Evolutionary conservation across 2,888 invertebrate genomes (phyloP), one percentile per base, ranked within the genome.

Genomic region (Prosopocoilus inquinatus): DNA sequence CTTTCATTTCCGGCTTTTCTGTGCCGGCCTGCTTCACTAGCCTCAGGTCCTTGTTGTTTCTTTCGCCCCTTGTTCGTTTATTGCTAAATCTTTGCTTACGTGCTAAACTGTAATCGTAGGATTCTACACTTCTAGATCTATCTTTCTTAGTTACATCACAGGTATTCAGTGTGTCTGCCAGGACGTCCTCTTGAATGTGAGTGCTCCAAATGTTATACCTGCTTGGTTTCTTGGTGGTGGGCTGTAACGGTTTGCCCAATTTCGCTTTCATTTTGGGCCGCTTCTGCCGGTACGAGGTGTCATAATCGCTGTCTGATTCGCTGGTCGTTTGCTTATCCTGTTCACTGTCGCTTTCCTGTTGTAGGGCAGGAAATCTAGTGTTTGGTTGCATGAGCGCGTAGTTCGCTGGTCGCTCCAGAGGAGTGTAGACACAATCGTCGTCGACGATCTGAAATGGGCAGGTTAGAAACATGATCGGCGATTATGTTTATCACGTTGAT

Each of bases 141-240:
- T 81, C 82, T 71, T 79, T 84, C 75, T 77, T 82, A 68, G 86
- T 84, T 8, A 93, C 91, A 75, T 88, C 90, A 76, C 90, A 90
- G 39, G 84, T 84, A 9, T 86, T 84, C 78, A 94, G 82, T 65
- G 90, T 87, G 71, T 91, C 89, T 20, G 89, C 87, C 49, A 94
- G 76, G 0, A 88, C 81, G 64, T 92, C 91, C 72, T 93, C 92
- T 78, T 91, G 86, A n/a, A 82, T 75, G 59, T 82, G 81, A 1
- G 79, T 78, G 63, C 82, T 80, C 93, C 93, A 94, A 62, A 93
- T 83, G 9, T 13, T 41, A 74, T 89, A 89, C 69, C 91, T 91
- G 74, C 88, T 88, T 54, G 85, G 87, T 59, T 81, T 82, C 64
- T 81, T 84, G 69, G 44, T 75, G 73, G 53, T 75, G 69, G 47